Evolutionary conservation across 2,797 vertebrate species (phyloP).

Genomic region (Ctenochaetus hawaiiensis): DNA sequence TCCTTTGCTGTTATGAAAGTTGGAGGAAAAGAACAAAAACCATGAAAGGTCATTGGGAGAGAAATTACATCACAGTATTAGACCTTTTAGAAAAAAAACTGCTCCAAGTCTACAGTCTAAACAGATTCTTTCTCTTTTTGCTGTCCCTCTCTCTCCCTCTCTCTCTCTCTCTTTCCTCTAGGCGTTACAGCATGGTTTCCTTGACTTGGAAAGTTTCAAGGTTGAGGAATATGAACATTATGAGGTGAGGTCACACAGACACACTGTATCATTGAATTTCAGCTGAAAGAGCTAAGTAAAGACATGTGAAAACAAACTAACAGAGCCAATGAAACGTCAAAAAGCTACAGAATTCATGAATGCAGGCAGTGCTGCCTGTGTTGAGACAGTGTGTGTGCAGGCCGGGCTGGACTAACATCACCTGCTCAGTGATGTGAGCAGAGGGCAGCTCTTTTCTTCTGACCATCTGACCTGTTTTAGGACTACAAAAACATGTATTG

Average conservation of each 20-base stretch:
- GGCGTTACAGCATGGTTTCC: slow-evolving; percentile 92
- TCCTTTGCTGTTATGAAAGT: slow-evolving; percentile 55
- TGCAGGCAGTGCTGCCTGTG: background rate
- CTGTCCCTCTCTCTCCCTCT: background rate
- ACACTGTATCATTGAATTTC: background rate
- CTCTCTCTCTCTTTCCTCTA: slow-evolving; percentile 64
- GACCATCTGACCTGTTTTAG: too few species aligned
- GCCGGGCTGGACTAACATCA: too few species aligned
- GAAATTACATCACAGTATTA: slow-evolving; percentile 24
- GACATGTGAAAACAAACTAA: background rate
- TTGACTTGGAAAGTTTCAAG: slow-evolving; percentile 93
- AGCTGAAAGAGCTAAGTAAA: background rate
- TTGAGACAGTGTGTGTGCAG: background rate
- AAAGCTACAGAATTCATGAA: background rate
- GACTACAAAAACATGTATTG: background rate
- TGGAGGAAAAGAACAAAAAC: background rate
- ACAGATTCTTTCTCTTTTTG: background rate
- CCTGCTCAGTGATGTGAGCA: too few species aligned
- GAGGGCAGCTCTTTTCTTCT: too few species aligned
- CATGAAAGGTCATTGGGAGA: background rate
- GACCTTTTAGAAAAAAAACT: background rate
- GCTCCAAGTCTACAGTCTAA: background rate
- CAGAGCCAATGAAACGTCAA: background rate
- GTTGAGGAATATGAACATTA: slow-evolving; percentile 96
- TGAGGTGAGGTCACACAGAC: slow-evolving; percentile 84